Percentiles rank a stretch among this genome's conserved stretches.
phyloP scores from a whole-genome alignment of 2,888 invertebrate genomes.

The Agonopterix heracliana region DNA sequence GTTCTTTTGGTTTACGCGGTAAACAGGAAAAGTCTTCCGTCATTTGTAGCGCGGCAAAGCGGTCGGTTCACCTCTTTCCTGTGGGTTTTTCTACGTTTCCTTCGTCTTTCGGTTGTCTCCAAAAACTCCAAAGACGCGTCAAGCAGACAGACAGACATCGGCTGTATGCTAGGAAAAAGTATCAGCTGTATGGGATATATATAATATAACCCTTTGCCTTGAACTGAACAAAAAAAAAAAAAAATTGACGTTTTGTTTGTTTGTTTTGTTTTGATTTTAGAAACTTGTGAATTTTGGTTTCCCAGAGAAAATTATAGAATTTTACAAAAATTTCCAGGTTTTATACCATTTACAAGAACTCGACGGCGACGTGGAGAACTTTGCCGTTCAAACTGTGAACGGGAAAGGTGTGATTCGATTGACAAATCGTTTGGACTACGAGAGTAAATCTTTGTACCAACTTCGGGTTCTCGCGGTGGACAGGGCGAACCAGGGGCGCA shows the following conservation, averaged over 20 bases:
- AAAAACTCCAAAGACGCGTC: no score
- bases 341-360: conserved; percentile 90
- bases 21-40: no score
- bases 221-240: not conserved
- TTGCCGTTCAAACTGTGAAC: conserved; percentile 87
- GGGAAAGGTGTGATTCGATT: conserved; percentile 90
- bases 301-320: not conserved
- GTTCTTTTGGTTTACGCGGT: no score
- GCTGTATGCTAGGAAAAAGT: no score
- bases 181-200: no score
- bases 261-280: not conserved
- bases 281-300: not conserved
- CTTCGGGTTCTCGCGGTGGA: conserved; percentile 88
- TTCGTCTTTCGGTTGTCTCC: no score
- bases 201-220: no score
- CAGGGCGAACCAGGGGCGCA: conserved; percentile 85
- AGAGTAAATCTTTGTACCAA: conserved; percentile 90
- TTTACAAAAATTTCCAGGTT: conserved; percentile 65
- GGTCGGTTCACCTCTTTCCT: no score
- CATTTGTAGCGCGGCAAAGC: no score
- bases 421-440: conserved; percentile 87
- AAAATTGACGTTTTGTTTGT: not conserved
- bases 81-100: no score
- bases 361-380: conserved; percentile 85
- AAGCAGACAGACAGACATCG: no score